Percentiles rank a stretch among this genome's conserved stretches.
Conservation (phyloP, 2,797 vertebrate species). For the Austrolebias charrua region DNA sequence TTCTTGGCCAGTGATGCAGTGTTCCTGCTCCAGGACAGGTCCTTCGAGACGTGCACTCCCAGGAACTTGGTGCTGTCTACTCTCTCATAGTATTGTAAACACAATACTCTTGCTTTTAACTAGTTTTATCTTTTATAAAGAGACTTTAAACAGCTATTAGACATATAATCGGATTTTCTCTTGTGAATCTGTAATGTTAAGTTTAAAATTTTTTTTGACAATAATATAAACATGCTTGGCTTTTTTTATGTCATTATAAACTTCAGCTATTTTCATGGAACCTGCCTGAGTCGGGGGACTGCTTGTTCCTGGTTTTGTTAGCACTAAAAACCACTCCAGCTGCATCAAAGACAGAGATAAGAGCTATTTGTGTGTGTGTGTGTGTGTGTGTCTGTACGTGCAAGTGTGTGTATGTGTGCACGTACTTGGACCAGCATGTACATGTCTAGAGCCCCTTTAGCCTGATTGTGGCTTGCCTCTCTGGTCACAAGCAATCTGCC, state of each 20-base stretch:
- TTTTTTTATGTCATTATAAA: not conserved
- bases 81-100: too few relatives aligned
- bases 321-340: slow-evolving; percentile 38
- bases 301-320: slow-evolving; percentile 42
- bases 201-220: not conserved
- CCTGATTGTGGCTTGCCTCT: slow-evolving; percentile 34
- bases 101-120: not conserved
- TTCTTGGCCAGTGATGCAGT: too few relatives aligned
- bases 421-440: slow-evolving; percentile 5
- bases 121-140: not conserved
- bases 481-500: slow-evolving; percentile 65
- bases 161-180: not conserved
- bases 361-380: slow-evolving; percentile 6
- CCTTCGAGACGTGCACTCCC: too few relatives aligned
- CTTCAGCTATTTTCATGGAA: slow-evolving; percentile 21
- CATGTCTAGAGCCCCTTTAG: slow-evolving; percentile 27
- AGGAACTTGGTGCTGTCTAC: too few relatives aligned
- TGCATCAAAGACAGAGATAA: slow-evolving; percentile 58
- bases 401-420: too few relatives aligned
- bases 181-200: not conserved
- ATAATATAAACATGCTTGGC: not conserved
- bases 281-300: slow-evolving; percentile 18
- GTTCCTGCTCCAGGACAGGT: too few relatives aligned
- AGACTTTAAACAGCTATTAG: not conserved
- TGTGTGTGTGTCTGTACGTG: too few relatives aligned